Base-by-base conservation (phyloP, 2,797 vertebrate species). In the Meriones psammophilus region DNA sequence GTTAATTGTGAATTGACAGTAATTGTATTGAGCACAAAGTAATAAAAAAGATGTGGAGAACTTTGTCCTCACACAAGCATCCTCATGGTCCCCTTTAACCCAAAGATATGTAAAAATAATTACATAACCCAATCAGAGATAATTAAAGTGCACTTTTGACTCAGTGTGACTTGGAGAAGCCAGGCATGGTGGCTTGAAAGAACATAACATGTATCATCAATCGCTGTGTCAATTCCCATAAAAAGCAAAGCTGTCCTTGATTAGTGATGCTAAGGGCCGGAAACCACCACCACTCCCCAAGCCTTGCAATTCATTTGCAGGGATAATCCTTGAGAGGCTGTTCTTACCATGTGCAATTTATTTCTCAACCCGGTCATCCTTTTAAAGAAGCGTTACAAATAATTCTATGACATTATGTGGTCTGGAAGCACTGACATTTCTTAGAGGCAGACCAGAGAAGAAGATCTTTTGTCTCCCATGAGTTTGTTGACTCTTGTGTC, bases 301-400 rank as follows among this genome's bases (percentile, higher is more conserved):
- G 86, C 54, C 93, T 83, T 71, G 84, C 86, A 85, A 46, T 87
- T 96, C 77, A 81, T 89, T 95, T 24, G 36, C 86, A 76, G 94
- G 95, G 86, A 69, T 83, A 89, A 92, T 95, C 91, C 96, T 68
- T 15, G 89, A 94, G 97, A 96, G 96, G 92, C 77, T 89, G 95
- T 90, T 95, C 80, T 96, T 97, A 88, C 96, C 94, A 91, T 88
- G 79, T 80, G 83, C 89, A 94, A 94, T 91, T 94, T 92, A 94
- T 96, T 97, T 97, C 96, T 97, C 96, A 97, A 95, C 93, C 77
- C 93, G 42, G 79, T 95, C 94, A 94, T 94, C 96, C 92, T 95
- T 96, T 97, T 94, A 97, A 94, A 97, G 88, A 96, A 95, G 89
- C 73, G 78, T 96, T 94, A 95, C 95, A 96, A 96, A 97, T 95